A percentile compares a stretch with the other conserved stretches of the same genome.
Conservation (phyloP, 2,888 invertebrate species). For the Tuta absoluta region DNA sequence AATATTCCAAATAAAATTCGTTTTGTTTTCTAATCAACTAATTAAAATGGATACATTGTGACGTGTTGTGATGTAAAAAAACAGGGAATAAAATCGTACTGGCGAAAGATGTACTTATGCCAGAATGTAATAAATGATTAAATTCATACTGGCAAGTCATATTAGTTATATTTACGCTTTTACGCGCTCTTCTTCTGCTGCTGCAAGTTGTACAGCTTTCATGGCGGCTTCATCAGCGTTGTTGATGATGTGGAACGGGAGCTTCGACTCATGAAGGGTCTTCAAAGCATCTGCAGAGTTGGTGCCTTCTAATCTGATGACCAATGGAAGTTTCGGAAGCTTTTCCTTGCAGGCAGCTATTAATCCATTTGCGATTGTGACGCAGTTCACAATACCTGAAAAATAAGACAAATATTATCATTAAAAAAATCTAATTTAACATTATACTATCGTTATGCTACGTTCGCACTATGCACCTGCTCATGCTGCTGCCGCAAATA, state of each 20-base stretch:
- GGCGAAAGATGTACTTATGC: background rate
- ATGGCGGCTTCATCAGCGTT: constrained; percentile 96
- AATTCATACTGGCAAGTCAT: background rate
- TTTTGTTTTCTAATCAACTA: background rate
- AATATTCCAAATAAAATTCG: background rate
- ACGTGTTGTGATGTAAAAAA: background rate
- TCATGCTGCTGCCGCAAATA: too few relatives aligned
- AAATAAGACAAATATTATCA: constrained; percentile 10
- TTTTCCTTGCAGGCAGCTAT: constrained; percentile 92
- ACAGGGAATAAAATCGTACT: background rate
- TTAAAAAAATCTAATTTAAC: too few relatives aligned
- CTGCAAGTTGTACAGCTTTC: constrained; percentile 86
- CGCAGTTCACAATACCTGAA: constrained; percentile 97
- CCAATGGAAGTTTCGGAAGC: constrained; percentile 91
- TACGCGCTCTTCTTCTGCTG: constrained; percentile 26
- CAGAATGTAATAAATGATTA: background rate
- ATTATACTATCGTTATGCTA: too few relatives aligned
- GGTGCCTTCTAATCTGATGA: constrained; percentile 97
- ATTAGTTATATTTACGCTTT: constrained; percentile 27
- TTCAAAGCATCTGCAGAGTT: constrained; percentile 92
- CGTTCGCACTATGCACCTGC: too few relatives aligned
- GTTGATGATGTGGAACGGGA: constrained; percentile 90
- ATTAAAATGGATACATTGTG: background rate
- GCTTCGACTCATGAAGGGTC: constrained; percentile 90
- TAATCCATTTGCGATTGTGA: constrained; percentile 97